Evolutionary conservation across 2,888 invertebrate species (phyloP).

Genomic region (Zaprionus bogoriensis): DNA sequence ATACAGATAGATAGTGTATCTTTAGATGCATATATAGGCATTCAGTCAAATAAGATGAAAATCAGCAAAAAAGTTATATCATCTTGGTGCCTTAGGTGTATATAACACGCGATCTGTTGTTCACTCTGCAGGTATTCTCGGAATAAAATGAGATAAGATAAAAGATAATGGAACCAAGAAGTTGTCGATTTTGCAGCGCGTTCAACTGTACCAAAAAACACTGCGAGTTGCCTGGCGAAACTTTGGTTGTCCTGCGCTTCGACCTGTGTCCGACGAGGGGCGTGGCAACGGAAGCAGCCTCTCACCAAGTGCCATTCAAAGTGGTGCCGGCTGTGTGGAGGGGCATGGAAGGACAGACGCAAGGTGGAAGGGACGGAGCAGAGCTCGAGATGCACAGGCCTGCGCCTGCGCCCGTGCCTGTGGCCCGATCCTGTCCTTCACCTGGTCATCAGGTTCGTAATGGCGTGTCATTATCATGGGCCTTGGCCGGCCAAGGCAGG

Average conservation of each 20-base stretch:
- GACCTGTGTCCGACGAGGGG: conserved; percentile 48
- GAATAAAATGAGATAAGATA: too few species aligned
- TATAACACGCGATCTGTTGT: too few species aligned
- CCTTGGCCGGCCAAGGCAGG: conserved; percentile 7
- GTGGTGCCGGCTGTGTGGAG: conserved; percentile 54
- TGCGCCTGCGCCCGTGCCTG: conserved; percentile 3
- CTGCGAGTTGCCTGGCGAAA: background rate
- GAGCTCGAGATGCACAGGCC: background rate
- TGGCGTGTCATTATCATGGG: conserved; percentile 76
- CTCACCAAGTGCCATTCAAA: conserved; percentile 71
- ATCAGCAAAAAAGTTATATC: too few species aligned
- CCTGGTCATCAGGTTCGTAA: conserved; percentile 45
- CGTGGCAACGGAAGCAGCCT: conserved; percentile 73
- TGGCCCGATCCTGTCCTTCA: background rate
- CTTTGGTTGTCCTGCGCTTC: conserved; percentile 18
- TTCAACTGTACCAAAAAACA: conserved; percentile 60
- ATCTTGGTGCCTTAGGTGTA: too few species aligned
- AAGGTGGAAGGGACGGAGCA: background rate
- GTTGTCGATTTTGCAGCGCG: too few species aligned
- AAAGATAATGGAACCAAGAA: too few species aligned
- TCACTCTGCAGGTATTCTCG: too few species aligned
- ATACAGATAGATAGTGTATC: too few species aligned
- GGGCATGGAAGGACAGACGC: too few species aligned
- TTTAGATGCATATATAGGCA: too few species aligned
- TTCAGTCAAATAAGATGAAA: too few species aligned